Evolutionary conservation across 2,888 invertebrate species (phyloP).

Genomic region (Calliscelio sp.): DNA sequence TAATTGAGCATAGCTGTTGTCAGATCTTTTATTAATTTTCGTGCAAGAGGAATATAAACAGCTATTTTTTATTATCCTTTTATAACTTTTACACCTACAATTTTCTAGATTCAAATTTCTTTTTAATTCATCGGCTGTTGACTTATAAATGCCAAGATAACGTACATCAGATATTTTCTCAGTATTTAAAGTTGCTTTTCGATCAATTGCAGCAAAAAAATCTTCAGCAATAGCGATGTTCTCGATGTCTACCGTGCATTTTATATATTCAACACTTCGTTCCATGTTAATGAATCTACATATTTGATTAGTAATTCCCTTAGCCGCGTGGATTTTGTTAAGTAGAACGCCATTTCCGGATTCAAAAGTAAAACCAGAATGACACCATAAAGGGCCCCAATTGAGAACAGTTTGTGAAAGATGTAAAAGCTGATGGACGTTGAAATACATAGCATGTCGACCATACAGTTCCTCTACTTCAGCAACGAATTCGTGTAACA

Average conservation of each 20-base stretch:
- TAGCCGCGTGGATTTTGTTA: not conserved
- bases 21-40: not conserved
- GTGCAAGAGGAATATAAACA: not conserved
- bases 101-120: not conserved
- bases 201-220: not conserved
- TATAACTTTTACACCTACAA: not conserved
- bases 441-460: not conserved
- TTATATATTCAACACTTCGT: not conserved
- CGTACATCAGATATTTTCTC: not conserved
- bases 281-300: not conserved
- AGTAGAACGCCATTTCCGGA: not conserved
- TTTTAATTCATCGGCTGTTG: not conserved
- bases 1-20: conserved; percentile 9
- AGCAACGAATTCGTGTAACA: not conserved
- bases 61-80: not conserved
- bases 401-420: not conserved
- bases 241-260: not conserved
- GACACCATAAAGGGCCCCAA: conserved; percentile 16
- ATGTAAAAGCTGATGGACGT: conserved; percentile 3
- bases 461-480: not conserved
- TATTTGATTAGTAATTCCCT: not conserved
- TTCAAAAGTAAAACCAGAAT: not conserved
- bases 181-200: not conserved
- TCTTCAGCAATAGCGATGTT: not conserved
- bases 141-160: conserved; percentile 1